Percentiles rank a stretch among this genome's conserved stretches.
Evolutionary conservation across 1,140 invertebrate species (phyloP).

Genomic region (Caenorhabditis brenneri): DNA sequence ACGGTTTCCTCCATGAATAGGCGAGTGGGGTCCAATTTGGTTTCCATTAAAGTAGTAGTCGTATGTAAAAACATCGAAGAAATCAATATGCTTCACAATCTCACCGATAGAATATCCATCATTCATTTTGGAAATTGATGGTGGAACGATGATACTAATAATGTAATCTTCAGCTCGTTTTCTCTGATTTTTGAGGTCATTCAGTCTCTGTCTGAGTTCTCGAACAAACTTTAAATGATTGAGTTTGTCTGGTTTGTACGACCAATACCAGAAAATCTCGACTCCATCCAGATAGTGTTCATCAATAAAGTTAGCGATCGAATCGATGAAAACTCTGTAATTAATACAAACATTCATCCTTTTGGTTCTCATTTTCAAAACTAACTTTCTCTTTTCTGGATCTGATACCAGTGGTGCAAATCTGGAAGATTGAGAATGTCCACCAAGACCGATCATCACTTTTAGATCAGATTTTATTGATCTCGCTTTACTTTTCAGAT

Average conservation of each 20-base stretch:
- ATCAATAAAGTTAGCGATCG: constrained; percentile 50
- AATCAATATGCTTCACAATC: constrained; percentile 62
- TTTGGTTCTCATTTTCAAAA: too few relatives aligned
- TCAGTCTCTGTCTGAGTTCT: constrained; percentile 54
- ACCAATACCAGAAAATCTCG: constrained; percentile 77
- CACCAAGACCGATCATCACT: constrained; percentile 66
- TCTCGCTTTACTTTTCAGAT: not conserved
- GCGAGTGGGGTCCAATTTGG: constrained; percentile 64
- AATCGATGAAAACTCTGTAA: constrained; percentile 48
- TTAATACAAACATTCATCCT: not conserved
- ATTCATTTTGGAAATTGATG: constrained; percentile 64
- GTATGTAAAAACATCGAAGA: constrained; percentile 67
- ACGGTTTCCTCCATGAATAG: constrained; percentile 62
- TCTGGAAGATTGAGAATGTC: constrained; percentile 66
- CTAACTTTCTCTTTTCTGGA: constrained; percentile 30
- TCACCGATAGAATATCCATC: constrained; percentile 62
- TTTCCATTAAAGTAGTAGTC: constrained; percentile 65
- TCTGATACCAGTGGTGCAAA: constrained; percentile 55
- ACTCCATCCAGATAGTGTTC: constrained; percentile 56
- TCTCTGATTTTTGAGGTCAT: not conserved
- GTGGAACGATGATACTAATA: constrained; percentile 63
- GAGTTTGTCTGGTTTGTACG: constrained; percentile 75
- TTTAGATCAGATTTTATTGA: constrained; percentile 16
- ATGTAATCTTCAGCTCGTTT: not conserved
- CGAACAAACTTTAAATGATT: constrained; percentile 56